phyloP scores from a whole-genome alignment of 2,888 invertebrate species.

The Pammene fasciana region DNA sequence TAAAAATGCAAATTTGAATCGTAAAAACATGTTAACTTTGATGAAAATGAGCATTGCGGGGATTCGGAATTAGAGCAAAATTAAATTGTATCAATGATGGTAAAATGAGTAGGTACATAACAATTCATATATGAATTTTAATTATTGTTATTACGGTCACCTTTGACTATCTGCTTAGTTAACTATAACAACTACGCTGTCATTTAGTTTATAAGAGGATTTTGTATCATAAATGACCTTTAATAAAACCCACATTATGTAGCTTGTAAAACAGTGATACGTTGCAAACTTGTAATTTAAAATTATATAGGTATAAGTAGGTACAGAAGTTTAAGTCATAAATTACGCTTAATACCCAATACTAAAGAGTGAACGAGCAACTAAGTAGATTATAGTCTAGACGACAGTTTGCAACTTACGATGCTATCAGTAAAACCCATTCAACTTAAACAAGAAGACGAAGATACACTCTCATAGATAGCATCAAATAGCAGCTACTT shows the following conservation, averaged over 20 bases:
- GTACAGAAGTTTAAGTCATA: not conserved
- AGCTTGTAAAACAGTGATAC: too few relatives aligned
- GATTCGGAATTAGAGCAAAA: conserved; percentile 4
- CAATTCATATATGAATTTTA: not conserved
- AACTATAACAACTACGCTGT: too few relatives aligned
- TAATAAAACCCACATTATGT: too few relatives aligned
- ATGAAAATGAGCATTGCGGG: conserved; percentile 51
- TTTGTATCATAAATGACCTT: too few relatives aligned
- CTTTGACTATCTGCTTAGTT: too few relatives aligned
- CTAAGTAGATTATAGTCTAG: conserved; percentile 57
- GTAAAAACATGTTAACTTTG: conserved; percentile 52
- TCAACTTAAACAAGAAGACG: conserved; percentile 22
- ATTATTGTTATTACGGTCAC: not conserved
- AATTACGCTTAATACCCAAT: not conserved
- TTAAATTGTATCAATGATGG: not conserved
- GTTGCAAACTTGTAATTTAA: too few relatives aligned
- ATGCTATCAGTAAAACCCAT: conserved; percentile 18
- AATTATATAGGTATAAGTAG: not conserved
- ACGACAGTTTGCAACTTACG: conserved; percentile 24
- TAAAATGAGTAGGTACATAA: not conserved
- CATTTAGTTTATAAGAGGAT: not conserved
- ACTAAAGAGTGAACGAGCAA: not conserved
- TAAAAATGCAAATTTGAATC: conserved; percentile 74
- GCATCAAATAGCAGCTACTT: conserved; percentile 75
- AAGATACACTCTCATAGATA: conserved; percentile 51